Conservation (phyloP, 2,888 invertebrate species). For the Netelia fuscicornis region DNA sequence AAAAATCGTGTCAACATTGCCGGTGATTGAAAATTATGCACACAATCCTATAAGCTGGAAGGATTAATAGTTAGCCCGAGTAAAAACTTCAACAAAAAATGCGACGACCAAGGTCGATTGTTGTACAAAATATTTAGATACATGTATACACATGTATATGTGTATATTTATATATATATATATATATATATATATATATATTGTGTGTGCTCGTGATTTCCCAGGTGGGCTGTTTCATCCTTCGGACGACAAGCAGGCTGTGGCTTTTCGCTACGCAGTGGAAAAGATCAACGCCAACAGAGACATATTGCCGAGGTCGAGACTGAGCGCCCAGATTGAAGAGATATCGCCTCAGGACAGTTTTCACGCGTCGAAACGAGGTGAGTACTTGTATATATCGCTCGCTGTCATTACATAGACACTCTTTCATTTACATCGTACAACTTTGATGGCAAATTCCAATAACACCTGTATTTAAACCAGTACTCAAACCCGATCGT, state of each 20-base stretch:
- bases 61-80: too few relatives aligned
- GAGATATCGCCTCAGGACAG: slow-evolving; percentile 96
- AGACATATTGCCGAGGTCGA: slow-evolving; percentile 93
- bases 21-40: too few relatives aligned
- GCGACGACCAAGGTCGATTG: background rate
- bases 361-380: slow-evolving; percentile 97
- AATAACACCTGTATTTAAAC: too few relatives aligned
- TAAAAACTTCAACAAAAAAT: too few relatives aligned
- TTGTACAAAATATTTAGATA: background rate
- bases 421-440: background rate
- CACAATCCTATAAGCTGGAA: too few relatives aligned
- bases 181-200: slow-evolving; percentile 1
- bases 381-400: slow-evolving; percentile 86
- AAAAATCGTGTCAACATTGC: too few relatives aligned
- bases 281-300: slow-evolving; percentile 95
- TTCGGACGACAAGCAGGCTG: slow-evolving; percentile 94
- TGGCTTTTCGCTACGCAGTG: slow-evolving; percentile 96
- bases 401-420: background rate
- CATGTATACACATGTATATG: background rate
- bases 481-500: too few relatives aligned
- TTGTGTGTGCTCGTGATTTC: slow-evolving; percentile 75
- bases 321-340: slow-evolving; percentile 95
- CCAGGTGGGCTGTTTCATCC: slow-evolving; percentile 96
- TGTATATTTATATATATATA: background rate
- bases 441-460: background rate